A percentile compares a stretch with the other conserved stretches of the same genome.
Evolutionary conservation across 2,113 vertebrate genomes (phyloP).

Genomic region (Prunella himalayana): DNA sequence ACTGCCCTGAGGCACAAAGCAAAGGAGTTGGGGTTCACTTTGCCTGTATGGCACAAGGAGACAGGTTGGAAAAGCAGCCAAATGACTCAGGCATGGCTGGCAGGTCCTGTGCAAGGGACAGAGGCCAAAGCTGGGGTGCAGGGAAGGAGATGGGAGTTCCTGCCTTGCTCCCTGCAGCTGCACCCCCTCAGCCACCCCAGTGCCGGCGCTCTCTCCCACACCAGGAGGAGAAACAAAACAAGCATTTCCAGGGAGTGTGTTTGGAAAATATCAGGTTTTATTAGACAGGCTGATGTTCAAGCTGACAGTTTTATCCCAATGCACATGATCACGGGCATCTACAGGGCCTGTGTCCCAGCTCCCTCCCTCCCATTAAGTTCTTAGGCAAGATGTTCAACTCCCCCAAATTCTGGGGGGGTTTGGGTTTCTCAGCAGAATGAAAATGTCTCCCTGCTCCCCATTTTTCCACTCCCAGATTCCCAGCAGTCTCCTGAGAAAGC

Average conservation of each 20-base stretch:
- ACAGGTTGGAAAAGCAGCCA: background rate
- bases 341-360: background rate
- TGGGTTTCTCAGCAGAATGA: background rate
- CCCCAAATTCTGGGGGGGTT: fast-evolving
- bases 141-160: background rate
- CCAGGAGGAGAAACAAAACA: background rate
- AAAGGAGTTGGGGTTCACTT: background rate
- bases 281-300: conserved; percentile 59
- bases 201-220: fast-evolving
- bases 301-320: conserved; percentile 49
- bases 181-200: background rate
- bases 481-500: background rate
- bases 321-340: background rate
- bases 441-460: background rate
- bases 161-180: background rate
- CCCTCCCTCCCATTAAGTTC: background rate
- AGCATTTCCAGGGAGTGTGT: background rate
- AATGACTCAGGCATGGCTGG: background rate
- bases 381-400: background rate
- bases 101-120: background rate
- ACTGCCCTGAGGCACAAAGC: background rate
- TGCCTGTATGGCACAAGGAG: background rate
- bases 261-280: conserved; percentile 63
- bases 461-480: background rate
- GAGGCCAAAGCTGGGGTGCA: fast-evolving